phyloP scores from a whole-genome alignment of 2,797 vertebrate genomes.

The Onychomys torridus region DNA sequence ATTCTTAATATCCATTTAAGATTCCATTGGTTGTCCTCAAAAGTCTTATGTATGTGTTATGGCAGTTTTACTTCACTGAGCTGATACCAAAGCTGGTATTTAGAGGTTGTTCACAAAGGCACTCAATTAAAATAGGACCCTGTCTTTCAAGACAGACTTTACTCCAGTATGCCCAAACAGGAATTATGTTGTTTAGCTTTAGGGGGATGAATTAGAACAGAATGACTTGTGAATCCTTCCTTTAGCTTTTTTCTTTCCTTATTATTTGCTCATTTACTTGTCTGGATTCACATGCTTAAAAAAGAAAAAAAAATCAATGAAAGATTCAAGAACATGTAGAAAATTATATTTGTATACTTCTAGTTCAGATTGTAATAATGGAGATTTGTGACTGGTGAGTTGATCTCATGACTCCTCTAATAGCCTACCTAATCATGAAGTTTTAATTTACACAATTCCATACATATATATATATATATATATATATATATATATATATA shows the following conservation, averaged over 20 bases:
- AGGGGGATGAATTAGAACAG: neutral
- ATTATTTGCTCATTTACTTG: neutral
- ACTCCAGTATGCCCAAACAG: neutral
- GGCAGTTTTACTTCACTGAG: neutral
- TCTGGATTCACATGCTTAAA: neutral
- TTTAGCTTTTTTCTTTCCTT: neutral
- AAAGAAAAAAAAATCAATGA: constrained; percentile 36
- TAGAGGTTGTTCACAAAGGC: neutral
- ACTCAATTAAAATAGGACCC: neutral
- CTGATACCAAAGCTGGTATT: neutral
- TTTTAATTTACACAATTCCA: neutral
- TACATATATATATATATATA: too few relatives aligned
- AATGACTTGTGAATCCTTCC: neutral
- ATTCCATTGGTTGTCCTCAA: neutral
- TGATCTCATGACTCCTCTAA: neutral
- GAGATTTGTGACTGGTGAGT: neutral
- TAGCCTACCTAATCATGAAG: neutral
- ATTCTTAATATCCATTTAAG: neutral
- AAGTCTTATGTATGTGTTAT: neutral
- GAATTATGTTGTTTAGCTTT: neutral
- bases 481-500: too few relatives aligned
- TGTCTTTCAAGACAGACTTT: neutral
- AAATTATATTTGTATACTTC: neutral
- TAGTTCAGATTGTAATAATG: neutral
- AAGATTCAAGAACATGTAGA: neutral